These are phyloP conservation scores for Hiodon tergisus DNA, from an alignment of 2,113 vertebrate genomes.

Conservation along the genomic window DNA sequence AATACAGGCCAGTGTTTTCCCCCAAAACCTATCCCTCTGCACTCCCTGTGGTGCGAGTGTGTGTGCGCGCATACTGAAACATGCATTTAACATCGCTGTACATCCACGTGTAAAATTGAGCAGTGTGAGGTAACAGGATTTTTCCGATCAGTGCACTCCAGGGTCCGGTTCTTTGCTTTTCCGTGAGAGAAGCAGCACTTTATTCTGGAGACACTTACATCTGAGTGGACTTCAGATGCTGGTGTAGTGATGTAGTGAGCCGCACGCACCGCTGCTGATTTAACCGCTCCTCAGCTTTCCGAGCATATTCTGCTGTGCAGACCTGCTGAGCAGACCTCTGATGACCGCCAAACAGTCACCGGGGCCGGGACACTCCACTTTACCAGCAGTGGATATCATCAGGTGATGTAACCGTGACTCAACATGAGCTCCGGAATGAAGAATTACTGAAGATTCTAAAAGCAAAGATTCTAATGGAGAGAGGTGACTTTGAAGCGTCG, in stretches of 20 bases:
- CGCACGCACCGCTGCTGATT: neutral
- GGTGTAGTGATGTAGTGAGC: neutral
- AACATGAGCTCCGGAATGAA: slow-evolving; percentile 33
- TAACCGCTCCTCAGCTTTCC: neutral
- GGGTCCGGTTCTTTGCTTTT: neutral
- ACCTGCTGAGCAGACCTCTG: no score
- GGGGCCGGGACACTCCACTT: slow-evolving; percentile 23
- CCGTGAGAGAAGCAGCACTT: neutral
- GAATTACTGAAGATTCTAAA: slow-evolving; percentile 9
- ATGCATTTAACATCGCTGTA: neutral
- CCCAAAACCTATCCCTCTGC: neutral
- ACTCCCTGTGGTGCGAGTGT: neutral
- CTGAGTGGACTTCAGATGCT: slow-evolving; percentile 5
- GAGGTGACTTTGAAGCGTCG: neutral
- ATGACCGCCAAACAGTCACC: slow-evolving; percentile 28
- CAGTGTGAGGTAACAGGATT: no score
- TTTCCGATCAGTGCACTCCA: no score
- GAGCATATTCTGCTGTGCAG: neutral
- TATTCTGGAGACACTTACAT: neutral
- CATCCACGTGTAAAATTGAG: neutral
- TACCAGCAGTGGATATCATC: slow-evolving; percentile 37
- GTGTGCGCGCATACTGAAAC: neutral
- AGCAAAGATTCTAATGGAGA: slow-evolving; percentile 2
- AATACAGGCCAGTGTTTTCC: slow-evolving; percentile 3
- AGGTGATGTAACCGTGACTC: slow-evolving; percentile 38